Conservation (phyloP, 1,140 invertebrate genomes). For the Panulirus ornatus region DNA sequence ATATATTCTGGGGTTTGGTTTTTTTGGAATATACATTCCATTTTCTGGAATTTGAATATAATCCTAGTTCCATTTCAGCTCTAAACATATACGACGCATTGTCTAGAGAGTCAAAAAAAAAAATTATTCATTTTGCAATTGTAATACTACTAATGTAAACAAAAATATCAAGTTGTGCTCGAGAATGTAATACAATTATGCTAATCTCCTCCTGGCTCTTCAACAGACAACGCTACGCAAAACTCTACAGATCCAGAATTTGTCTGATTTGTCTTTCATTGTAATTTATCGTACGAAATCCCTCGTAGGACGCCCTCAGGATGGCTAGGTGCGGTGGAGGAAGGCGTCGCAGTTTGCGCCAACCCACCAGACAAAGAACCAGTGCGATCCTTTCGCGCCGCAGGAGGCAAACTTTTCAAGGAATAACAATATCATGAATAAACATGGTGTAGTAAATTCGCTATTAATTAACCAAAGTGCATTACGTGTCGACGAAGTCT, state of each 20-base stretch:
- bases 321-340: background rate
- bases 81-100: background rate
- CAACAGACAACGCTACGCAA: constrained; percentile 9
- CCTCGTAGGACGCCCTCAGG: background rate
- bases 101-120: background rate
- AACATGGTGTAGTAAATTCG: no score
- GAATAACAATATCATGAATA: no score
- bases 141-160: constrained; percentile 1
- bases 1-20: background rate
- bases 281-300: background rate
- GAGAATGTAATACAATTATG: background rate
- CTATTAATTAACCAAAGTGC: no score
- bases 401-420: background rate
- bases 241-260: background rate
- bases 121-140: constrained; percentile 25
- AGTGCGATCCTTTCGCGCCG: background rate
- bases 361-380: background rate
- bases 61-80: background rate
- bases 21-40: background rate
- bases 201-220: background rate
- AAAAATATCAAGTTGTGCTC: constrained; percentile 9
- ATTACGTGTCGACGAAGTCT: no score
- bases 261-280: constrained; percentile 15
- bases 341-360: background rate
- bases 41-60: background rate